These are phyloP conservation scores for Ibidorhyncha struthersii DNA, from an alignment of 2,113 vertebrate genomes.

Conservation along the genomic window DNA sequence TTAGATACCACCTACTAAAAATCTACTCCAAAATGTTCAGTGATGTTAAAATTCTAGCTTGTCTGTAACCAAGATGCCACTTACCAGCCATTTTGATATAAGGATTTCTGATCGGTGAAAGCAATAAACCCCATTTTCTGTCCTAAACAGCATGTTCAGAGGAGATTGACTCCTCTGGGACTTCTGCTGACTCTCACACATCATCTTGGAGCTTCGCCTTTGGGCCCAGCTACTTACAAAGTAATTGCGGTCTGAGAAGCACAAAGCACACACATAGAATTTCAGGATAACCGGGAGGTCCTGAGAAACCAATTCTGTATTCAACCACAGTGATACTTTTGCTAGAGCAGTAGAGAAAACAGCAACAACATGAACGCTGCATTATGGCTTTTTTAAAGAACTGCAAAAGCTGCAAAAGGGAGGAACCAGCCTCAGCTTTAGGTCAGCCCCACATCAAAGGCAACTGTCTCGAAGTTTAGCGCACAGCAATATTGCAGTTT, in stretches of 20 bases:
- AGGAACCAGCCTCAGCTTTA: neutral
- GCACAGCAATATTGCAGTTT: neutral
- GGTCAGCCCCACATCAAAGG: neutral
- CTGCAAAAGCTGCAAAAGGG: conserved; percentile 9
- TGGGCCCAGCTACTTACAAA: neutral
- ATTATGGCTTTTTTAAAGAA: conserved; percentile 16
- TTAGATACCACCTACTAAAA: neutral
- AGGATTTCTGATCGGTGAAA: neutral
- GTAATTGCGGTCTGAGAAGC: neutral
- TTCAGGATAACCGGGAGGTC: neutral
- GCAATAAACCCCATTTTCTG: neutral
- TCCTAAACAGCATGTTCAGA: neutral
- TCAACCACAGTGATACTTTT: neutral
- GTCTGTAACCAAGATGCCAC: neutral
- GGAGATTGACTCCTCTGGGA: neutral
- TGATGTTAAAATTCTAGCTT: neutral
- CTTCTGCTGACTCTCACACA: neutral
- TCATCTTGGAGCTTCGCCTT: neutral
- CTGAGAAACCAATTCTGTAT: neutral
- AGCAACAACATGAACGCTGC: neutral
- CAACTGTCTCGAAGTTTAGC: neutral
- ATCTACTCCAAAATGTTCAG: neutral
- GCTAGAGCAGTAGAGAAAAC: neutral
- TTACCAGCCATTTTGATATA: neutral
- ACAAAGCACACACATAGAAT: neutral